phyloP scores from a whole-genome alignment of 2,113 vertebrate genomes.

The Origma solitaria region DNA sequence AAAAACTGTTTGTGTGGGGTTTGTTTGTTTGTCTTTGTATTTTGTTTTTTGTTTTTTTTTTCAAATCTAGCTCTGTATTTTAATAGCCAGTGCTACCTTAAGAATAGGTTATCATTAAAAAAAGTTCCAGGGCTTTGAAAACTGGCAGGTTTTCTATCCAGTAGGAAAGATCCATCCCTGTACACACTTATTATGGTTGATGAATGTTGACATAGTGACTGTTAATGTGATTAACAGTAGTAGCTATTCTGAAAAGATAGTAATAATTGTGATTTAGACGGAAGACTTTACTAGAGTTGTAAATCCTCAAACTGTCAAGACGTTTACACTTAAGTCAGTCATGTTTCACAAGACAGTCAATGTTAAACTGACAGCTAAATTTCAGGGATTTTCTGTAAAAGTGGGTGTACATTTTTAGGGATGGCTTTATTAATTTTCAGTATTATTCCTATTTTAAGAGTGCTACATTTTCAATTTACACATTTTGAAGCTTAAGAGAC shows the following conservation, averaged over 20 bases:
- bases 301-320: neutral
- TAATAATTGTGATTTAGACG: neutral
- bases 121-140: neutral
- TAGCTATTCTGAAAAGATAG: neutral
- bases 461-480: neutral
- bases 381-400: neutral
- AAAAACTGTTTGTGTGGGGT: neutral
- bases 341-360: neutral
- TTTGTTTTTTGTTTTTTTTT: neutral
- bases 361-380: neutral
- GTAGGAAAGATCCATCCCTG: neutral
- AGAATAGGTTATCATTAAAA: neutral
- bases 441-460: neutral
- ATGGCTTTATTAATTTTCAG: neutral
- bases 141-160: neutral
- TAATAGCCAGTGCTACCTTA: neutral
- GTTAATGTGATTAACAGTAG: neutral
- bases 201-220: neutral
- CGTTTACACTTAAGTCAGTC: neutral
- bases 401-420: neutral
- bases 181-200: neutral
- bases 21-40: neutral
- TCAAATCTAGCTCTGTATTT: neutral
- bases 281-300: neutral
- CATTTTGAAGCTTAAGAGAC: neutral